Evolutionary conservation across 2,888 invertebrate species (phyloP).

Genomic region (Diaphora mendica): DNA sequence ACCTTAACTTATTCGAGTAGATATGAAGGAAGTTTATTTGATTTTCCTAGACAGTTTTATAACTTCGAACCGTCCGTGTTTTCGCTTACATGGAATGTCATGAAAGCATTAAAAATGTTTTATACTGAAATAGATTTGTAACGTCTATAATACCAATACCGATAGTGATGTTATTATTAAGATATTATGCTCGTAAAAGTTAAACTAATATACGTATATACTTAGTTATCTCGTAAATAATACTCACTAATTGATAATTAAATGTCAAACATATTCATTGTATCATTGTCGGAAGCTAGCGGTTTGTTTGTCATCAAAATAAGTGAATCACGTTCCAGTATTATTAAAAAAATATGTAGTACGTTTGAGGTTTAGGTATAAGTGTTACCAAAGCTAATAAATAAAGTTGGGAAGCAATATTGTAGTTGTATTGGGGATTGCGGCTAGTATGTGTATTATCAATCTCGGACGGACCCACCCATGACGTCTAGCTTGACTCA

Average conservation of each 20-base stretch:
- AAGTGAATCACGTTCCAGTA: slow-evolving; percentile 35
- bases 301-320: slow-evolving; percentile 35
- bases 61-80: slow-evolving; percentile 82
- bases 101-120: slow-evolving; percentile 52
- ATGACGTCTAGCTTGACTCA: slow-evolving; percentile 71
- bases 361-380: slow-evolving; percentile 28
- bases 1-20: slow-evolving; percentile 35
- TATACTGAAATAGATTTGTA: slow-evolving; percentile 53
- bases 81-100: slow-evolving; percentile 66
- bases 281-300: slow-evolving; percentile 32
- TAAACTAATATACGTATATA: not conserved
- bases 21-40: slow-evolving; percentile 39
- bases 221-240: slow-evolving; percentile 39
- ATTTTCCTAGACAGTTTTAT: slow-evolving; percentile 52
- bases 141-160: slow-evolving; percentile 9
- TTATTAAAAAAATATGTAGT: slow-evolving; percentile 23
- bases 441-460: slow-evolving; percentile 54
- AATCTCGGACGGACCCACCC: slow-evolving; percentile 64
- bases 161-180: slow-evolving; percentile 25
- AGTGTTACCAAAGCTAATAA: slow-evolving; percentile 23
- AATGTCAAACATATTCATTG: slow-evolving; percentile 33
- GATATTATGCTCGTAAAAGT: slow-evolving; percentile 14
- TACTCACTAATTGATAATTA: slow-evolving; percentile 37
- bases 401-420: slow-evolving; percentile 43
- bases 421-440: slow-evolving; percentile 29